Evolutionary conservation across 2,797 vertebrate genomes (phyloP).

Genomic region (Pelobates cultripes): DNA sequence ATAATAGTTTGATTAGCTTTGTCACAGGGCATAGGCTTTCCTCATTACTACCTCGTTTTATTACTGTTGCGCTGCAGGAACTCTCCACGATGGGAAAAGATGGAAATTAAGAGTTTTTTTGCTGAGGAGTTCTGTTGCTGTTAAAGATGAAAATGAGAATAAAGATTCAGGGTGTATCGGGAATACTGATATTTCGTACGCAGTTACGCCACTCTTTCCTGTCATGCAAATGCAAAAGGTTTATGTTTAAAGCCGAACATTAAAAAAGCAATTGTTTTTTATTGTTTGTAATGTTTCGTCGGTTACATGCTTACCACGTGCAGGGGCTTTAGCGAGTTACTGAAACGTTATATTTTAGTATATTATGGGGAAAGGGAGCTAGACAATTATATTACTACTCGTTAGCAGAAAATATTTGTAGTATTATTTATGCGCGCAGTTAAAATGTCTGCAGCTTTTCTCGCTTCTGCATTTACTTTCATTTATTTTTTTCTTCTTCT

Average conservation of each 20-base stretch:
- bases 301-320: constrained; percentile 37
- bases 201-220: constrained; percentile 35
- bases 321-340: constrained; percentile 46
- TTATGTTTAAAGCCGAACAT: constrained; percentile 54
- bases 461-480: constrained; percentile 11
- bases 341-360: constrained; percentile 44
- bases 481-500: background rate
- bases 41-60: constrained; percentile 56
- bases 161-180: constrained; percentile 33
- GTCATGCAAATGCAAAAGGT: constrained; percentile 52
- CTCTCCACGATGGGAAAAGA: constrained; percentile 53
- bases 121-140: constrained; percentile 53
- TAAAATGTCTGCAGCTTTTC: constrained; percentile 18
- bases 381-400: constrained; percentile 39
- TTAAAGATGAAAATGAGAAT: constrained; percentile 57
- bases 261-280: constrained; percentile 57
- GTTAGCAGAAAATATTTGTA: constrained; percentile 49
- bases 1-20: constrained; percentile 57
- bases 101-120: constrained; percentile 56
- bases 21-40: constrained; percentile 57
- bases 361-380: constrained; percentile 28
- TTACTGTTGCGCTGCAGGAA: constrained; percentile 51
- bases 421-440: constrained; percentile 32
- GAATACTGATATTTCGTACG: constrained; percentile 38
- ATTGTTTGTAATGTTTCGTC: constrained; percentile 51